Conservation (phyloP, 1,140 invertebrate genomes). For the Caerostris extrusa region DNA sequence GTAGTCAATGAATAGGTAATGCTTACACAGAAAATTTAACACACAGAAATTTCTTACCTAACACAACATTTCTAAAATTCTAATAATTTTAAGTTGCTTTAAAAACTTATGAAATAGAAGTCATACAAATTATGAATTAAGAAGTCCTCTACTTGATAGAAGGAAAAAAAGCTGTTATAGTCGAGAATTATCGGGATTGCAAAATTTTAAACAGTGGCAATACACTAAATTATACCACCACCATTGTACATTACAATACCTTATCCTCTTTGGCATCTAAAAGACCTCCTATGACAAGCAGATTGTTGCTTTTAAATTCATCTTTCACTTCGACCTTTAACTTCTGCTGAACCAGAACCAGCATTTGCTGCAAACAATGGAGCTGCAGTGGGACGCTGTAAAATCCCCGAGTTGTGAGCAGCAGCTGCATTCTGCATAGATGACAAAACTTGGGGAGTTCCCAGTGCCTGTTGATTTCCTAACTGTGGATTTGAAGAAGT, state of each 20-base stretch:
- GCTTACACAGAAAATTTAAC: no score
- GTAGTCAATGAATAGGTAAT: no score
- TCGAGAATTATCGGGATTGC: no score
- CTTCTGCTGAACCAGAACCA: background rate
- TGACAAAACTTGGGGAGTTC: background rate
- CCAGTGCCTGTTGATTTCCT: background rate
- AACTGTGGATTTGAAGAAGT: background rate
- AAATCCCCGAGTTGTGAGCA: background rate
- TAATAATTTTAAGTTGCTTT: no score
- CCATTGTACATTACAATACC: background rate
- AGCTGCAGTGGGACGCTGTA: background rate
- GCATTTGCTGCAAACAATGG: background rate
- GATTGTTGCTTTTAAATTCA: background rate
- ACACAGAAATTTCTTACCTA: no score
- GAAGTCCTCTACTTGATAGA: no score
- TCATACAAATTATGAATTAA: no score
- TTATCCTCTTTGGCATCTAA: conserved; percentile 62
- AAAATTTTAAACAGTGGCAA: no score
- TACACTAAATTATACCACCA: no score
- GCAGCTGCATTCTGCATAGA: background rate
- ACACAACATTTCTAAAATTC: no score
- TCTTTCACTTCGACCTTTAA: conserved; percentile 66
- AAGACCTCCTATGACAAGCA: background rate
- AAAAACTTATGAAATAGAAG: no score
- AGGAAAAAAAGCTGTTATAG: no score